A percentile compares a stretch with the other conserved stretches of the same genome.
Evolutionary conservation across 2,888 invertebrate species (phyloP).

Genomic region (Antheraea assamensis): DNA sequence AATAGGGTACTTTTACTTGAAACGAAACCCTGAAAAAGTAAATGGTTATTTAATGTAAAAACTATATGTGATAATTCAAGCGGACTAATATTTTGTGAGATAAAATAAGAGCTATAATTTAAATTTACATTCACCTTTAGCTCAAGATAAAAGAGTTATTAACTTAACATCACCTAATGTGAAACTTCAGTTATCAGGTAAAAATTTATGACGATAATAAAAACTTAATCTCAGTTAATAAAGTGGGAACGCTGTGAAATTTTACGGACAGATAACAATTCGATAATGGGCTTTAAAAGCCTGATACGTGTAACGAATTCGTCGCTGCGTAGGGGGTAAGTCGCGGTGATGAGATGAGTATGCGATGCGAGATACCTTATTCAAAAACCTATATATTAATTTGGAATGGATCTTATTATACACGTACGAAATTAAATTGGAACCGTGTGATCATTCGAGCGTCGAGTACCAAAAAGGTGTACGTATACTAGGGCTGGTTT

Average conservation of each 20-base stretch:
- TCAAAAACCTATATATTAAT: slow-evolving; percentile 53
- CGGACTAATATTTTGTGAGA: neutral
- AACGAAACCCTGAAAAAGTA: neutral
- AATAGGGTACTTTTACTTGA: no score
- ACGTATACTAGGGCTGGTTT: slow-evolving; percentile 16
- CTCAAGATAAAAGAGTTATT: slow-evolving; percentile 12
- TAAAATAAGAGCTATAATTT: slow-evolving; percentile 6
- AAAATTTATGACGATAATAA: slow-evolving; percentile 14
- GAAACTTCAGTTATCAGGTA: slow-evolving; percentile 3
- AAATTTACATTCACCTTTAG: slow-evolving; percentile 2
- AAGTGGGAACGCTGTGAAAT: slow-evolving; percentile 1
- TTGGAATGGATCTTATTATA: slow-evolving; percentile 50
- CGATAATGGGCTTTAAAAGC: slow-evolving; percentile 9
- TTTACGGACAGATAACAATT: neutral
- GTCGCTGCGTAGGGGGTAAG: no score
- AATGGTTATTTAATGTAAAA: neutral
- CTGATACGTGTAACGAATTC: neutral
- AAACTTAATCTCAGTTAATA: slow-evolving; percentile 6
- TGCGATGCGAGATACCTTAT: slow-evolving; percentile 28
- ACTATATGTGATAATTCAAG: neutral
- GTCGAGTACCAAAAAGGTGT: slow-evolving; percentile 5
- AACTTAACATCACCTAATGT: neutral
- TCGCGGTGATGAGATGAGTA: slow-evolving; percentile 1
- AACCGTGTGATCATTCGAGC: slow-evolving; percentile 50
- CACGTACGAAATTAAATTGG: slow-evolving; percentile 49